Evolutionary conservation across 1,140 invertebrate genomes (phyloP).

Genomic region (Philopotamus ludificatus): DNA sequence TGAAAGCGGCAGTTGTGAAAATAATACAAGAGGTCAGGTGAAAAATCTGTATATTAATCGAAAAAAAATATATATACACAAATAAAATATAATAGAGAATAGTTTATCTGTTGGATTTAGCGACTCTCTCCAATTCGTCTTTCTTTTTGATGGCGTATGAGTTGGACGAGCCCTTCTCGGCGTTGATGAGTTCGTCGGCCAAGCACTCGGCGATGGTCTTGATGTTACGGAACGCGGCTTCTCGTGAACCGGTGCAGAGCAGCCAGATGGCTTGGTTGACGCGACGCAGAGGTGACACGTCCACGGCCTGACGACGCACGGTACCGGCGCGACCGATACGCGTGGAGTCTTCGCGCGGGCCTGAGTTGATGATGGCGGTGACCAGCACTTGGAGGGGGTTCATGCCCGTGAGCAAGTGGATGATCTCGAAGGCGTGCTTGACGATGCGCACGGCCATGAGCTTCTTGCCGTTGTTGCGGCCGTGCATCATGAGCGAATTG

Average conservation of each 20-base stretch:
- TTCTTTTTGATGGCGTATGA: slow-evolving; percentile 99
- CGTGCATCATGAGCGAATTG: slow-evolving; percentile 99
- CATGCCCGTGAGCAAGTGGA: slow-evolving; percentile 96
- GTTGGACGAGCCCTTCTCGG: slow-evolving; percentile 99
- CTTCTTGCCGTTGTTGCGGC: slow-evolving; percentile 99
- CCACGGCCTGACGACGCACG: slow-evolving; percentile 97
- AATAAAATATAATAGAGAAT: slow-evolving; percentile 32
- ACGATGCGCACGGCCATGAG: slow-evolving; percentile 98
- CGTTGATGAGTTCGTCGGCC: slow-evolving; percentile 99
- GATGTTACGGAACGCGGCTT: slow-evolving; percentile 99
- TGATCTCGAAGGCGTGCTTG: slow-evolving; percentile 99
- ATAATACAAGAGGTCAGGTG: too few relatives aligned
- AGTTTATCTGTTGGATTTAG: slow-evolving; percentile 99
- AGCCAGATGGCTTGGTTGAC: slow-evolving; percentile 99
- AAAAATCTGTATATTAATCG: too few relatives aligned
- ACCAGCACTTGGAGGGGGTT: slow-evolving; percentile 89
- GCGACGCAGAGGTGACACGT: slow-evolving; percentile 95
- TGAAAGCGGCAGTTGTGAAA: too few relatives aligned
- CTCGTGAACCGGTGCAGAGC: slow-evolving; percentile 96
- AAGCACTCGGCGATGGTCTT: slow-evolving; percentile 99
- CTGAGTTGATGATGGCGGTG: slow-evolving; percentile 98
- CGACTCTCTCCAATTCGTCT: slow-evolving; percentile 99
- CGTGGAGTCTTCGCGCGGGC: slow-evolving; percentile 98
- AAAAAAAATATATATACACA: too few relatives aligned
- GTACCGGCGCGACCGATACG: slow-evolving; percentile 99